Evolutionary conservation across 2,797 vertebrate genomes (phyloP).

Genomic region (Schizopygopsis malacanthus): DNA sequence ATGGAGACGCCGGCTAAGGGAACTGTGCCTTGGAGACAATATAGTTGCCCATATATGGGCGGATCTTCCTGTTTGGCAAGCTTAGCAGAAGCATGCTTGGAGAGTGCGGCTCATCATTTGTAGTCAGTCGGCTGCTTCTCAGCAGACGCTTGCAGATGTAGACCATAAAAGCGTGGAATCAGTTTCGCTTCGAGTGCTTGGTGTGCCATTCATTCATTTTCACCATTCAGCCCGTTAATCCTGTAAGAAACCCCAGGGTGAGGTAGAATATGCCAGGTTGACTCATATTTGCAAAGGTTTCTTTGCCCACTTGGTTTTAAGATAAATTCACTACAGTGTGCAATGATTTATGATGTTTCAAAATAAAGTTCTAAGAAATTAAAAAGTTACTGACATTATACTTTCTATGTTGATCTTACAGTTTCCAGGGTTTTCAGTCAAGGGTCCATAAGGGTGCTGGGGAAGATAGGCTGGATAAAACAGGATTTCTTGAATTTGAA

Average conservation of each 20-base stretch:
- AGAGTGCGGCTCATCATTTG: conserved; percentile 37
- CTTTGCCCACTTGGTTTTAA: neutral
- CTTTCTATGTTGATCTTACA: neutral
- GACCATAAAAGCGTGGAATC: conserved; percentile 36
- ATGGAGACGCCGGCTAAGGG: conserved; percentile 73
- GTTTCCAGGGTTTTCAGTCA: neutral
- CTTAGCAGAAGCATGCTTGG: conserved; percentile 56
- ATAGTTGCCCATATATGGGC: conserved; percentile 76
- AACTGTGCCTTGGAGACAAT: conserved; percentile 73
- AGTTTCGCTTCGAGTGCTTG: neutral
- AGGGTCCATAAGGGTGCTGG: neutral
- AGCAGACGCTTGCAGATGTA: conserved; percentile 50
- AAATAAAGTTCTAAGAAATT: conserved; percentile 11
- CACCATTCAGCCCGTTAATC: conserved; percentile 25
- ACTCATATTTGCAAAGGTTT: conserved; percentile 22
- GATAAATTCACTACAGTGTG: neutral
- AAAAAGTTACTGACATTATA: neutral
- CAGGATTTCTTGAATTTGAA: neutral
- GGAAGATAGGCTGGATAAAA: neutral
- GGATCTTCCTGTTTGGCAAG: conserved; percentile 75
- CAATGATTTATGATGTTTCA: neutral
- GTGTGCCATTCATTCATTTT: conserved; percentile 23
- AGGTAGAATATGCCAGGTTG: conserved; percentile 13
- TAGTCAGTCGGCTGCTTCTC: conserved; percentile 44
- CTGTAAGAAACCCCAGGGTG: conserved; percentile 20